A percentile compares a stretch with the other conserved stretches of the same genome.
Evolutionary conservation across 2,888 invertebrate species (phyloP).

Genomic region (Cyclophora punctaria): DNA sequence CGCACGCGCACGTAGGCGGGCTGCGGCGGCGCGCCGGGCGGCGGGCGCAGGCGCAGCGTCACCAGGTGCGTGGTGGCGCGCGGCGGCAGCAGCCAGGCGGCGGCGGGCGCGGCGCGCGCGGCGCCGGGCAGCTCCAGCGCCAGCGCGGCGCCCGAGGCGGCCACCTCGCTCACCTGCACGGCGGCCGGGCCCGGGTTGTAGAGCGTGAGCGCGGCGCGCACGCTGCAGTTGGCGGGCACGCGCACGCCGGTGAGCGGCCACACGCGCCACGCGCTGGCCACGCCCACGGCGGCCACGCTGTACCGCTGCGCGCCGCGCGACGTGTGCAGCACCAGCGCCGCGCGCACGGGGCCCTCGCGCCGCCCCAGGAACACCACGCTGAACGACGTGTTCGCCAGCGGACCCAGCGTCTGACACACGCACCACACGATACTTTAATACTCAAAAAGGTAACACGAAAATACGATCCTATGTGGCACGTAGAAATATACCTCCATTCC

Average conservation of each 20-base stretch:
- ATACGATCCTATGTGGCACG: too few relatives aligned
- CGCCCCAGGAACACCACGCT: conserved; percentile 96
- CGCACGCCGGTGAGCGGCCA: conserved; percentile 92
- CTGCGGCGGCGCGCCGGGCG: conserved; percentile 1
- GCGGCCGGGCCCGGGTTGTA: conserved; percentile 94
- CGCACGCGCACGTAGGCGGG: conserved; percentile 25
- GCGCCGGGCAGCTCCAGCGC: conserved; percentile 91
- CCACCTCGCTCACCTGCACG: conserved; percentile 89
- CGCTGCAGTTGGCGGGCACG: conserved; percentile 93
- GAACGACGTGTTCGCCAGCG: conserved; percentile 94
- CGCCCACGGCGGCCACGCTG: conserved; percentile 88
- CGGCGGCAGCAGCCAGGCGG: conserved; percentile 91
- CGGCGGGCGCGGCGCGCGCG: conserved; percentile 84
- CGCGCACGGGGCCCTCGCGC: conserved; percentile 89
- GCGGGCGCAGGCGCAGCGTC: conserved; percentile 81
- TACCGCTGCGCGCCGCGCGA: conserved; percentile 81
- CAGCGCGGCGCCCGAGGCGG: conserved; percentile 93
- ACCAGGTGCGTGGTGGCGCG: conserved; percentile 91
- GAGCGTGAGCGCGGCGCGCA: conserved; percentile 91
- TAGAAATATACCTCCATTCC: too few relatives aligned
- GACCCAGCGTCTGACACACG: conserved; percentile 84
- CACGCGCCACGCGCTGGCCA: conserved; percentile 92
- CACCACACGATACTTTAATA: background rate
- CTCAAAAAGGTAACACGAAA: too few relatives aligned
- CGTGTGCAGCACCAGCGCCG: conserved; percentile 94